These are phyloP conservation scores for Carollia perspicillata DNA, from an alignment of 2,113 vertebrate genomes.

Conservation along the genomic window DNA sequence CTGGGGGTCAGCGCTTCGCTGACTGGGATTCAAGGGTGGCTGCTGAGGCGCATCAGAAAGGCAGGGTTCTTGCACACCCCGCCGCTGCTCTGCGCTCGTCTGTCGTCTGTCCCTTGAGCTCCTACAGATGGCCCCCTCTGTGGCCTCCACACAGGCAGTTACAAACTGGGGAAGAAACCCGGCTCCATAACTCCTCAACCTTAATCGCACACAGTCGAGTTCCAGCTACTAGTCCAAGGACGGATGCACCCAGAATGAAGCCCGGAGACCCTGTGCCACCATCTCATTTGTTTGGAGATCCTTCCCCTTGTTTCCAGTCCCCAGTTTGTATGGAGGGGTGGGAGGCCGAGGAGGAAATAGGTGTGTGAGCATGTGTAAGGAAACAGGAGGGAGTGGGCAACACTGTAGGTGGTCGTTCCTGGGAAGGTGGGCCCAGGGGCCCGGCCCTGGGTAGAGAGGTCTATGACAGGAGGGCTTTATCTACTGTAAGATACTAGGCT, in stretches of 20 bases:
- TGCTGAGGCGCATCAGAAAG: background rate
- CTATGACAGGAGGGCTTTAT: background rate
- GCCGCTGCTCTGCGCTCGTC: background rate
- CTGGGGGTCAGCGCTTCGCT: background rate
- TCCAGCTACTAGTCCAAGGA: background rate
- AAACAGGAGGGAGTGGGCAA: background rate
- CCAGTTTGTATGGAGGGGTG: background rate
- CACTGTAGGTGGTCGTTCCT: background rate
- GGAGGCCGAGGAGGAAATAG: background rate
- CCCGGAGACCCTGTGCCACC: rapidly evolving
- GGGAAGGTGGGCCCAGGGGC: background rate
- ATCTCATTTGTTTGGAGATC: background rate
- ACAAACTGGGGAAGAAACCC: background rate
- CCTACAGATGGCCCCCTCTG: background rate
- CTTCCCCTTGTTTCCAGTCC: background rate
- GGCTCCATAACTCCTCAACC: background rate
- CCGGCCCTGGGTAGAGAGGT: background rate
- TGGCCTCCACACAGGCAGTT: background rate
- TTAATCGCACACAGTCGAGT: background rate
- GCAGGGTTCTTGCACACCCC: background rate
- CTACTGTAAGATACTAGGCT: background rate
- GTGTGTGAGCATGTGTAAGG: background rate
- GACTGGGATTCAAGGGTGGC: background rate
- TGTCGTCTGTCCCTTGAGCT: background rate
- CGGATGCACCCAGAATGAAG: background rate